Evolutionary conservation across 2,797 vertebrate genomes (phyloP).

Genomic region (Phoxinus dragarum): DNA sequence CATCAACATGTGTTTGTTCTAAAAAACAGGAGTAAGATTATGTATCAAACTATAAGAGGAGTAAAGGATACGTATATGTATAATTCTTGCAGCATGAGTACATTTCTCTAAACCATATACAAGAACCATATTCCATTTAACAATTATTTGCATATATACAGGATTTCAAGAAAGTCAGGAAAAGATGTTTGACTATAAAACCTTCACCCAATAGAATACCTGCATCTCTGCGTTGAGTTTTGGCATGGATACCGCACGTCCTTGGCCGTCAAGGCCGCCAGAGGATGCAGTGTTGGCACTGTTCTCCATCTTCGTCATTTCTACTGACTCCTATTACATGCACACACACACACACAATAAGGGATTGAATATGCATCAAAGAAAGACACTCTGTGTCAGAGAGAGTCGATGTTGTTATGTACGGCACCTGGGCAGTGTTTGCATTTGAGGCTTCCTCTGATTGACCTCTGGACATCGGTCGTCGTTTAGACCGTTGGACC

Average conservation of each 20-base stretch:
- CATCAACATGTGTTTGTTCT: conserved; percentile 63
- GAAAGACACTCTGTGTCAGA: conserved; percentile 1
- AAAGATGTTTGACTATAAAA: too few species aligned
- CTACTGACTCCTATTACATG: conserved; percentile 81
- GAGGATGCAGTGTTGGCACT: conserved; percentile 79
- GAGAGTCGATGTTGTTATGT: neutral
- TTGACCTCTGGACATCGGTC: conserved; percentile 81
- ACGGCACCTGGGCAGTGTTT: conserved; percentile 70
- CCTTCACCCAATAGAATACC: conserved; percentile 71
- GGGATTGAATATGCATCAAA: conserved; percentile 32
- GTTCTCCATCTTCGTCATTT: conserved; percentile 88
- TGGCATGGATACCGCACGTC: conserved; percentile 92
- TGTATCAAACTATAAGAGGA: neutral
- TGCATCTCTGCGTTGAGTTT: conserved; percentile 88
- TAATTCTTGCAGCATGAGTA: neutral
- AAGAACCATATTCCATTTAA: neutral
- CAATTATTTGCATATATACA: neutral
- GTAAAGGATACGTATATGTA: neutral
- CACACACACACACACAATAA: neutral
- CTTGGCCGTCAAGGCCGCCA: conserved; percentile 87
- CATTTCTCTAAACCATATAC: neutral
- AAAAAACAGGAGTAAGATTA: conserved; percentile 66
- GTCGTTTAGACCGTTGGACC: conserved; percentile 74
- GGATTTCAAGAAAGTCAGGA: neutral
- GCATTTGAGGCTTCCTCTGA: conserved; percentile 82